Percentiles rank a stretch among this genome's conserved stretches.
Conservation (phyloP, 2,113 vertebrate genomes). For the Oxyura jamaicensis region DNA sequence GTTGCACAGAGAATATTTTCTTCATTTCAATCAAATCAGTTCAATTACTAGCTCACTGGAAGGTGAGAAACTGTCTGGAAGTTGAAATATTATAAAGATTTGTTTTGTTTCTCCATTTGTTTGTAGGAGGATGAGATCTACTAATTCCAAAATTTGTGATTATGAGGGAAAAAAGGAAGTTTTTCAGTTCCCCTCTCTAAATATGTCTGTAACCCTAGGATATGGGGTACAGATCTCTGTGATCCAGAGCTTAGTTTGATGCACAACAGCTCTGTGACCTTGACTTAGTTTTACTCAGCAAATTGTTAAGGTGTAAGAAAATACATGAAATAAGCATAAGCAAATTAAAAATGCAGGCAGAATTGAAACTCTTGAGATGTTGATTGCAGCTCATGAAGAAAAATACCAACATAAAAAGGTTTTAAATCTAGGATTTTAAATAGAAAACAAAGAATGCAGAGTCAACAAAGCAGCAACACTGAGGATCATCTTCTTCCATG, state of each 20-base stretch:
- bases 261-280: background rate
- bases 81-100: background rate
- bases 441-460: background rate
- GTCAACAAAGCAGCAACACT: background rate
- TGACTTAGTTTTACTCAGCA: background rate
- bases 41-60: background rate
- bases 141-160: background rate
- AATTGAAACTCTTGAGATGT: background rate
- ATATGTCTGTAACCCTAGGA: background rate
- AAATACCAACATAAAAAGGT: background rate
- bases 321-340: background rate
- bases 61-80: background rate
- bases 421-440: background rate
- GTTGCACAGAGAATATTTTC: background rate
- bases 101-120: background rate
- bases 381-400: background rate
- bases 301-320: background rate
- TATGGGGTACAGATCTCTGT: background rate
- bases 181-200: background rate
- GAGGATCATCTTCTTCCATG: background rate
- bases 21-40: conserved; percentile 8
- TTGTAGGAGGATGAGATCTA: background rate
- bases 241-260: background rate
- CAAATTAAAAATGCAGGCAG: background rate
- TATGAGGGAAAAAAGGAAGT: background rate